Evolutionary conservation across 2,113 vertebrate species (phyloP).

Genomic region (Notiomystis cincta): DNA sequence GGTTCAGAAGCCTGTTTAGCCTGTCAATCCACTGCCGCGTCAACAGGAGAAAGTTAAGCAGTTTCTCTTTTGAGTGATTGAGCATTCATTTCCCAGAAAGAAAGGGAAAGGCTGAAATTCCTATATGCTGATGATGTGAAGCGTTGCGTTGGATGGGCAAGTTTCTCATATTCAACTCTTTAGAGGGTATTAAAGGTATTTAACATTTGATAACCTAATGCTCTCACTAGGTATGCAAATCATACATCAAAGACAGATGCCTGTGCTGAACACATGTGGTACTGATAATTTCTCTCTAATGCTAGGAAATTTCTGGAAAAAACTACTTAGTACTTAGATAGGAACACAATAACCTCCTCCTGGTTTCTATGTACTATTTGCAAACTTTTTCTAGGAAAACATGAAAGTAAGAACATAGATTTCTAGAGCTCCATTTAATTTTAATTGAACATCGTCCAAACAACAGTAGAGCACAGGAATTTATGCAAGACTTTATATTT

Average conservation of each 20-base stretch:
- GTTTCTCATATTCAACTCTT: neutral
- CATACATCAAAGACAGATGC: neutral
- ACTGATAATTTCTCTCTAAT: neutral
- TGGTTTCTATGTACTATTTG: neutral
- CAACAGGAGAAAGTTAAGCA: neutral
- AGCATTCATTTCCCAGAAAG: neutral
- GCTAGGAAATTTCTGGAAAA: neutral
- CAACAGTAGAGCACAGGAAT: neutral
- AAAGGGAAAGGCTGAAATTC: neutral
- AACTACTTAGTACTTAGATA: neutral
- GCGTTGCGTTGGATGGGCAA: neutral
- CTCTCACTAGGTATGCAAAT: neutral
- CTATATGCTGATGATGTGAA: neutral
- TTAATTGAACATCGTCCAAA: neutral
- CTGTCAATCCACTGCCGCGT: neutral
- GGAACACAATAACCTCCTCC: neutral
- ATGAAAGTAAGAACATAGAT: neutral
- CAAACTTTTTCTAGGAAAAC: neutral
- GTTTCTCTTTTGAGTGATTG: neutral
- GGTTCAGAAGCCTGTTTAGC: neutral
- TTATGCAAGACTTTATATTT: neutral
- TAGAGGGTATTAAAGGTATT: neutral
- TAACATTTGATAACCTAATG: neutral
- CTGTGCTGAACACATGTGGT: neutral
- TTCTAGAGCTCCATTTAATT: neutral